A percentile compares a stretch with the other conserved stretches of the same genome.
These are phyloP conservation scores for Ariopsis seemanni DNA, from an alignment of 2,113 vertebrate genomes.

Conservation along the genomic window DNA sequence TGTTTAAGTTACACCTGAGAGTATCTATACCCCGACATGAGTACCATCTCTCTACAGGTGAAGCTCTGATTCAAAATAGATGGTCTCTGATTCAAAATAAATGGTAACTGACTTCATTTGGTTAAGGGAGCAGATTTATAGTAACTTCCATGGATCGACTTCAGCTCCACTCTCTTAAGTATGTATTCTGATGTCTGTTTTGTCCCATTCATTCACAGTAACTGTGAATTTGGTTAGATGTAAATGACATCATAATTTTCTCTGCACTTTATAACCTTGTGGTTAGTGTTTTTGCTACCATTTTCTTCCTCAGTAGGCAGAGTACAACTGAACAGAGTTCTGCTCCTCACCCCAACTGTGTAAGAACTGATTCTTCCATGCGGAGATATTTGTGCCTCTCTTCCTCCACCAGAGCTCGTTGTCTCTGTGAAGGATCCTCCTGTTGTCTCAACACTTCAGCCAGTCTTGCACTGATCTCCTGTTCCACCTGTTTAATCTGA, in stretches of 20 bases:
- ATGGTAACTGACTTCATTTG: neutral
- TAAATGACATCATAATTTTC: neutral
- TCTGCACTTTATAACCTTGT: neutral
- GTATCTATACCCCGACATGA: too few species aligned
- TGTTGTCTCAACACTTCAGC: conserved; percentile 79
- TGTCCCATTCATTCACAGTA: neutral
- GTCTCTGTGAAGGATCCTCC: conserved; percentile 88
- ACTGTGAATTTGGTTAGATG: neutral
- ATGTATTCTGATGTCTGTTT: neutral
- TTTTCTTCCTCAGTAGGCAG: neutral
- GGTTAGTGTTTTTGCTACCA: neutral
- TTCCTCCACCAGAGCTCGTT: conserved; percentile 88
- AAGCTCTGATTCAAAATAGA: too few species aligned
- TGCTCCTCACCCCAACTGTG: conserved; percentile 79
- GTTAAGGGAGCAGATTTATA: neutral
- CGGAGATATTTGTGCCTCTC: conserved; percentile 89
- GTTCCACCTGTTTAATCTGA: conserved; percentile 89
- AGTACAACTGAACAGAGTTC: neutral
- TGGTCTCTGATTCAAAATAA: conserved; percentile 48
- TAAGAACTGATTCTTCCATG: conserved; percentile 83
- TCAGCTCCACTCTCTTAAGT: neutral
- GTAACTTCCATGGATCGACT: neutral
- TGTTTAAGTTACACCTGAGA: too few species aligned
- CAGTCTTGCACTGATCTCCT: conserved; percentile 87
- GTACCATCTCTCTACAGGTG: too few species aligned